phyloP scores from a whole-genome alignment of 2,888 invertebrate species.

The Stenotaenia linearis region DNA sequence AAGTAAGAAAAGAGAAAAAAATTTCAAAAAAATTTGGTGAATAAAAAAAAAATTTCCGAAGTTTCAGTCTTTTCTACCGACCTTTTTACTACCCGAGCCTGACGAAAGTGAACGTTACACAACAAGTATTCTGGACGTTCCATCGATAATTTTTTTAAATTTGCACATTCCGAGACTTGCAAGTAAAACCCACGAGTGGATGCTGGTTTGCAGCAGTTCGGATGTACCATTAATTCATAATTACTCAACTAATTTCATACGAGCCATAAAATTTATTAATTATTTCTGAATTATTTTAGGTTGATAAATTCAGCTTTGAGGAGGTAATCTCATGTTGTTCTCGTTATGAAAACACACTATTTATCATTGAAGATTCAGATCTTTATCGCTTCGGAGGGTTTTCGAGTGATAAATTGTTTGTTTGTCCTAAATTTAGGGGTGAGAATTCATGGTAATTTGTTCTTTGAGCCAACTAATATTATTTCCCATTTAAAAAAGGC shows the following conservation, averaged over 20 bases:
- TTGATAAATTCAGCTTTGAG: neutral
- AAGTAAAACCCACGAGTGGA: neutral
- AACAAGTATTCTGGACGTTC: neutral
- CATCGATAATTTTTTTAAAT: neutral
- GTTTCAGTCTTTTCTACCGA: neutral
- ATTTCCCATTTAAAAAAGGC: neutral
- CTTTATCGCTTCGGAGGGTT: neutral
- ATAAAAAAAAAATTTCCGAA: neutral
- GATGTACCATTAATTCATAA: neutral
- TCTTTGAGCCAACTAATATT: neutral
- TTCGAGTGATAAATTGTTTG: neutral
- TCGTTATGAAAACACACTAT: neutral
- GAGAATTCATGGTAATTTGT: neutral
- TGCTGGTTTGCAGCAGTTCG: neutral
- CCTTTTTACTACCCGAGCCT: neutral
- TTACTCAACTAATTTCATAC: neutral
- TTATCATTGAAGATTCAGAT: constrained; percentile 6
- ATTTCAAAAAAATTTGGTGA: neutral
- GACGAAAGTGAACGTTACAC: neutral
- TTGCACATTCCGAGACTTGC: neutral
- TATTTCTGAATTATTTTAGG: neutral
- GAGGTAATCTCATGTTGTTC: neutral
- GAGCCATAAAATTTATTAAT: neutral
- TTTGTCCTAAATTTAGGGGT: neutral
- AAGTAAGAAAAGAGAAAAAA: neutral